A percentile compares a stretch with the other conserved stretches of the same genome.
phyloP scores from a whole-genome alignment of 2,113 vertebrate genomes.

The Arvicanthis niloticus region DNA sequence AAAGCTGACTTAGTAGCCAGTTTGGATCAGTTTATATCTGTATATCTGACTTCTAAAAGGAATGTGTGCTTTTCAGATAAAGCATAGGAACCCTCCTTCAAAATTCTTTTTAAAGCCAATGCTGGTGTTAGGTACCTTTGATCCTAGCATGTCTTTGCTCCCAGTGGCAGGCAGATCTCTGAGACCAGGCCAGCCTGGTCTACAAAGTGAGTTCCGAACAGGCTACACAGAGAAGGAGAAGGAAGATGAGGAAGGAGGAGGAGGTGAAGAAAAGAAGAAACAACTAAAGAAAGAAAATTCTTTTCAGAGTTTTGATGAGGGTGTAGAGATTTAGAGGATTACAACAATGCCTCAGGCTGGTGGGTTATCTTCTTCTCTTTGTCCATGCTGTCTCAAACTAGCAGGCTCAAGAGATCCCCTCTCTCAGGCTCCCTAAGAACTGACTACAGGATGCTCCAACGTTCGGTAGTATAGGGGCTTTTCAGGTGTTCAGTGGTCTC shows the following conservation, averaged over 20 bases:
- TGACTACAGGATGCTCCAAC: not conserved
- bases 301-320: slow-evolving; percentile 28
- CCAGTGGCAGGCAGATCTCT: too few species aligned
- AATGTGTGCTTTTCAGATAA: not conserved
- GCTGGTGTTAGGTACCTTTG: too few species aligned
- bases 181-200: too few species aligned
- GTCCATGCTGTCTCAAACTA: not conserved
- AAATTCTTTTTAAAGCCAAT: slow-evolving; percentile 12
- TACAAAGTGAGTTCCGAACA: too few species aligned
- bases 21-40: slow-evolving; percentile 29
- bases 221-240: too few species aligned
- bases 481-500: too few species aligned
- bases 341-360: not conserved
- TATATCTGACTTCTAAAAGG: slow-evolving; percentile 22
- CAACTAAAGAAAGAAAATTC: not conserved
- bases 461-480: too few species aligned
- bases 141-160: too few species aligned
- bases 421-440: not conserved
- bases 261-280: too few species aligned
- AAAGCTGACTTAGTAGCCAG: slow-evolving; percentile 33
- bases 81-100: not conserved
- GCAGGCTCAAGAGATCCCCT: not conserved
- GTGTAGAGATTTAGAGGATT: not conserved
- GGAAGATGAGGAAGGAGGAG: too few species aligned
- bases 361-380: not conserved